phyloP scores from a whole-genome alignment of 2,113 vertebrate species.

The Ailurus styani region DNA sequence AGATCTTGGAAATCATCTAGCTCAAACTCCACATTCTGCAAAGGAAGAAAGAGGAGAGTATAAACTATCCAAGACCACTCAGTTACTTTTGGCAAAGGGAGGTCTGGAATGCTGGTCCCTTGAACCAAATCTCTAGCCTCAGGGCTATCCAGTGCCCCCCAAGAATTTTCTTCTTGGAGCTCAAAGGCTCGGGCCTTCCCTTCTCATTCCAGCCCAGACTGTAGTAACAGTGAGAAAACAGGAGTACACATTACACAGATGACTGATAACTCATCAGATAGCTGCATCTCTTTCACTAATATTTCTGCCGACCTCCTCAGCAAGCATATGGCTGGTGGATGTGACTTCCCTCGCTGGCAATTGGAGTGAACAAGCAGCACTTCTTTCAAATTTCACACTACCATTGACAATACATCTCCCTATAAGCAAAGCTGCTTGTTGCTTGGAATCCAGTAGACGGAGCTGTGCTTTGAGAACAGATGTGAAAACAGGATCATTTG shows the following conservation, averaged over 20 bases:
- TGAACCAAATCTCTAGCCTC: background rate
- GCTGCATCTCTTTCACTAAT: background rate
- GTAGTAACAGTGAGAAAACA: background rate
- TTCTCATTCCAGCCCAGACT: background rate
- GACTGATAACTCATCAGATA: background rate
- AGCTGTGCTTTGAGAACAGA: background rate
- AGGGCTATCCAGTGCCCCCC: fast-evolving
- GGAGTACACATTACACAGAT: no score
- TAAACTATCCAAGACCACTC: background rate
- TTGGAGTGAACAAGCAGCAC: background rate
- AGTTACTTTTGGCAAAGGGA: background rate
- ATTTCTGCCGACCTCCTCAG: background rate
- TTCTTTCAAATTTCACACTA: background rate
- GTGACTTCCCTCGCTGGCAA: background rate
- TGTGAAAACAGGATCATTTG: conserved; percentile 23
- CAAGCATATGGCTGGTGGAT: background rate
- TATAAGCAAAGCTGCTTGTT: conserved; percentile 22
- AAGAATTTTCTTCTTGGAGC: background rate
- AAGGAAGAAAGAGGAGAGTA: background rate
- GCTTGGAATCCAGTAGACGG: background rate
- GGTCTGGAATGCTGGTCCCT: background rate
- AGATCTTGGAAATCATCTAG: background rate
- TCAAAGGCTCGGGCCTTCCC: background rate
- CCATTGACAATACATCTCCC: background rate
- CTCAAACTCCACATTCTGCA: background rate